Evolutionary conservation across 2,113 vertebrate species (phyloP).

Genomic region (Gambusia holbrooki): DNA sequence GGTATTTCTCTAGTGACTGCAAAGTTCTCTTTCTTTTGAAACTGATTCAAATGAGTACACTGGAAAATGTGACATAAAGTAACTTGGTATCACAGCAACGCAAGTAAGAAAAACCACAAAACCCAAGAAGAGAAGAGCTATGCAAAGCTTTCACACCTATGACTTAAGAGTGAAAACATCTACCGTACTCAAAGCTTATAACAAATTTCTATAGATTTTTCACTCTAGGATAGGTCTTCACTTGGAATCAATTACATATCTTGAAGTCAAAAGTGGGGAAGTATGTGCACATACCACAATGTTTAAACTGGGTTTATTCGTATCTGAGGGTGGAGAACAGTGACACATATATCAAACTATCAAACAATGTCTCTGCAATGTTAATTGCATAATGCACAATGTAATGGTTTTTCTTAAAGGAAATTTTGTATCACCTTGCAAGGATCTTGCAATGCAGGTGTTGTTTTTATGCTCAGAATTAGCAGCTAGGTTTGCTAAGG

Average conservation of each 20-base stretch:
- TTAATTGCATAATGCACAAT: slow-evolving; percentile 45
- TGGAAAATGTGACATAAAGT: slow-evolving; percentile 7
- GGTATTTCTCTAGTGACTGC: background rate
- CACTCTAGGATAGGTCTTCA: background rate
- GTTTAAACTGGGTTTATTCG: slow-evolving; percentile 18
- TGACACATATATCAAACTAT: slow-evolving; percentile 46
- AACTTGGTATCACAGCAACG: slow-evolving; percentile 18
- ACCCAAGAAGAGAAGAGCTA: background rate
- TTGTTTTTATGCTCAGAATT: slow-evolving; percentile 19
- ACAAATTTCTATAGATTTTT: background rate
- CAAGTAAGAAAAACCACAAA: slow-evolving; percentile 31
- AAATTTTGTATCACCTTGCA: slow-evolving; percentile 15
- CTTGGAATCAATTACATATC: background rate
- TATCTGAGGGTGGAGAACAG: slow-evolving; percentile 38
- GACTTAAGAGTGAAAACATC: slow-evolving; percentile 7
- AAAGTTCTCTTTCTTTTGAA: slow-evolving; percentile 31
- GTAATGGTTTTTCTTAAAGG: slow-evolving; percentile 1
- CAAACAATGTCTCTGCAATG: slow-evolving; percentile 32
- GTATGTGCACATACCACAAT: slow-evolving; percentile 11
- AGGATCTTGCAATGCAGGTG: slow-evolving; percentile 5
- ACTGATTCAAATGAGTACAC: slow-evolving; percentile 14
- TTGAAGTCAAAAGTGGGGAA: background rate
- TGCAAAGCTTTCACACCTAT: slow-evolving; percentile 10
- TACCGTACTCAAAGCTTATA: background rate
- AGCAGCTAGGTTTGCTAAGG: background rate